Evolutionary conservation across 1,140 invertebrate species (phyloP), one percentile per base, ranked within the genome.

Genomic region (Drosophila pseudoananassae): DNA sequence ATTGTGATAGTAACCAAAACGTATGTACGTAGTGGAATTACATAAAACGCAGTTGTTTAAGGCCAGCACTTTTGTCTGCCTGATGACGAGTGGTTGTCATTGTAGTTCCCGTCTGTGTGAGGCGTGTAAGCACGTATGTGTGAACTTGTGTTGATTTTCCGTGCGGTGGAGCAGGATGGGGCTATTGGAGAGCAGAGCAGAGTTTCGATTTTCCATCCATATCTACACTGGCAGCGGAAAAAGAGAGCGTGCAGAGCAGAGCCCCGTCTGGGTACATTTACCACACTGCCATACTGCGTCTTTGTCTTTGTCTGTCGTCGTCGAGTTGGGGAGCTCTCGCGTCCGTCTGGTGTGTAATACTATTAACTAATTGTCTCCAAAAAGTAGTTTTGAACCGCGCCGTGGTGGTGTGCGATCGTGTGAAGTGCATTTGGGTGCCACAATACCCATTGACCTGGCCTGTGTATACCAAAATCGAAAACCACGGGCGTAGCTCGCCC

Each of bases 61-160:
- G 69, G 78, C 73, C 81, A 85, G 73, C 54, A 29, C 45, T 77
- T 87, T 87, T 87, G 82, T 87, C 69, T 85, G 78, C 70, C 33
- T 84, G 78, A 78, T 85, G 81, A 85, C 81, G 81, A 85, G 82
- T 85, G 82, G 82, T 85, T 85, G 82, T 85, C 82, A 85, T 87
- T 85, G 82, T 87, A 75, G 76, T 78, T 82, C 50, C 61, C 51
- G 12, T 52, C 40, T 45, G 40, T 45, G 15, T 3, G 40, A 46
- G 43, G 43, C 17, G 9, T 46, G 15, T 46, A 10, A 15, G 64
- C 52, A 60, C 69, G 43, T 73, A 52, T 73, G 49, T 73, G 70
- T 77, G 73, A 87, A 87, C 77, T 77, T 84, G 81, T 87, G 82
- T 80, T 85, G 82, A 78, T 83, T 78, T 83, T 78, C 52, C 70